A percentile compares a stretch with the other conserved stretches of the same genome.
phyloP scores from a whole-genome alignment of 2,113 vertebrate species.

The Myotis brandtii region DNA sequence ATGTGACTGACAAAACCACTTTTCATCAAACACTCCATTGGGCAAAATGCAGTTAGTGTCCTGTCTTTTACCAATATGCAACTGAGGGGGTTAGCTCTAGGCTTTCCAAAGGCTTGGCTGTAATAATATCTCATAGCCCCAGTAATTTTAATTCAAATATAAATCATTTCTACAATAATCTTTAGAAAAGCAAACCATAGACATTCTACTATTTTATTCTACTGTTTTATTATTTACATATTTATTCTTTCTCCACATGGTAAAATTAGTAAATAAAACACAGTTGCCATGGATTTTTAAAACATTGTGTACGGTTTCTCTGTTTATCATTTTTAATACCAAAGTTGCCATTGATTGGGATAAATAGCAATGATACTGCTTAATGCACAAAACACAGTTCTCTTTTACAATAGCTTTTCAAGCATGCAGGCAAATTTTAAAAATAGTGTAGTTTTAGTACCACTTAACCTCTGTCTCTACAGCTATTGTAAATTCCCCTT shows the following conservation, averaged over 20 bases:
- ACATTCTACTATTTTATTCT: background rate
- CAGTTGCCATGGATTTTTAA: background rate
- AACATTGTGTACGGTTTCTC: background rate
- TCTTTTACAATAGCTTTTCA: background rate
- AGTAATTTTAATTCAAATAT: background rate
- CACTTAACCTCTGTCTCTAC: background rate
- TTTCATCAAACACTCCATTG: background rate
- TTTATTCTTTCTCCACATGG: background rate
- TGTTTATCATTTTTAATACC: background rate
- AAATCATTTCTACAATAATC: background rate
- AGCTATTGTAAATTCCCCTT: constrained; percentile 33
- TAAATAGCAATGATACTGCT: background rate
- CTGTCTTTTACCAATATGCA: background rate
- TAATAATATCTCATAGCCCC: background rate
- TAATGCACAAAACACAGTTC: background rate
- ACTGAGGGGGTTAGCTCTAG: background rate
- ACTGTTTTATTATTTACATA: background rate
- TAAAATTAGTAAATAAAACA: background rate
- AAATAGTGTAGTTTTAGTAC: background rate
- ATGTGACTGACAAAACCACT: background rate
- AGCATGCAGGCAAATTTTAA: background rate
- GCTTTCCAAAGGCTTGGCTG: background rate
- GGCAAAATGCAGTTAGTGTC: background rate
- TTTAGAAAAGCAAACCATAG: background rate
- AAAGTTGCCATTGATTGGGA: background rate